These are phyloP conservation scores for Meliscaeva auricollis DNA, from an alignment of 2,888 invertebrate species.

Conservation along the genomic window DNA sequence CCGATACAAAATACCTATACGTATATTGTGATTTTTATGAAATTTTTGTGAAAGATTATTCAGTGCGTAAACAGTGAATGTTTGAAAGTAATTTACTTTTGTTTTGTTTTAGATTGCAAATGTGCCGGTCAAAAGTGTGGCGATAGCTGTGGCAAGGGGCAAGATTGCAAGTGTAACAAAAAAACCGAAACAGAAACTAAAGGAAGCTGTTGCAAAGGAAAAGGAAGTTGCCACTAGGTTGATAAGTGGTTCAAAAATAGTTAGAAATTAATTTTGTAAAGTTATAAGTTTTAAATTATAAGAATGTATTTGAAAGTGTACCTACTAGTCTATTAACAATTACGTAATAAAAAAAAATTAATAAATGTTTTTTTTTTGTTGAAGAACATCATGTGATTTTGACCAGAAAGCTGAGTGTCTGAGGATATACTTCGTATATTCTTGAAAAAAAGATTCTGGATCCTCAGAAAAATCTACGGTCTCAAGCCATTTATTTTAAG, in stretches of 20 bases:
- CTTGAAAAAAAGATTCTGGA: too few relatives aligned
- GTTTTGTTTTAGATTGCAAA: constrained; percentile 60
- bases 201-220: constrained; percentile 65
- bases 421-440: too few relatives aligned
- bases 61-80: neutral
- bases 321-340: neutral
- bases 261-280: neutral
- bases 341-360: neutral
- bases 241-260: neutral
- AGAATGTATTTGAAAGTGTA: constrained; percentile 1
- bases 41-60: neutral
- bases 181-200: constrained; percentile 40
- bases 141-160: constrained; percentile 50
- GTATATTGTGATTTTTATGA: neutral
- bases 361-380: too few relatives aligned
- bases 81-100: neutral
- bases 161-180: constrained; percentile 52
- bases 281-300: neutral
- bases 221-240: constrained; percentile 44
- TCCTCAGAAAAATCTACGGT: too few relatives aligned
- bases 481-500: too few relatives aligned
- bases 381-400: too few relatives aligned
- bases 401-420: too few relatives aligned
- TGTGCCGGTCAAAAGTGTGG: constrained; percentile 59
- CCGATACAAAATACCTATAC: too few relatives aligned